Evolutionary conservation across 2,797 vertebrate species (phyloP).

Genomic region (Gambusia yucatana): DNA sequence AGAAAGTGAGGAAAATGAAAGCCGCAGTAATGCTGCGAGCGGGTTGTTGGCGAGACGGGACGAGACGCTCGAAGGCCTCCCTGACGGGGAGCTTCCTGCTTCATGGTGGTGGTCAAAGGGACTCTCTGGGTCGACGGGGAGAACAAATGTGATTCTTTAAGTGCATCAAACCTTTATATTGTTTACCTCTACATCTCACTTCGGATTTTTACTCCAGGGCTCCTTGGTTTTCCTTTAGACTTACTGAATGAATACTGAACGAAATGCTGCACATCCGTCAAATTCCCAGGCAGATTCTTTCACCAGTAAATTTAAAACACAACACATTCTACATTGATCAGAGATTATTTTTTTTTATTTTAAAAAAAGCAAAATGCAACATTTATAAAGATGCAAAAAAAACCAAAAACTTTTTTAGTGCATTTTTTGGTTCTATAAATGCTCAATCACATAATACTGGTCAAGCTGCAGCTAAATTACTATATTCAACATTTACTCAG

Average conservation of each 20-base stretch:
- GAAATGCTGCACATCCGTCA: background rate
- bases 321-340: background rate
- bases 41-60: constrained; percentile 15
- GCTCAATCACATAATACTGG: background rate
- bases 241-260: background rate
- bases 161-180: constrained; percentile 12
- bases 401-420: background rate
- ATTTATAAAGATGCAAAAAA: background rate
- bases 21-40: constrained; percentile 2
- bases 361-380: background rate
- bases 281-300: background rate
- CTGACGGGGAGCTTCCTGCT: background rate
- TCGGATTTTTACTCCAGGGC: background rate
- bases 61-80: background rate
- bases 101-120: background rate
- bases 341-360: background rate
- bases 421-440: background rate
- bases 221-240: background rate
- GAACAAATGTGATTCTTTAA: background rate
- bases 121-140: background rate
- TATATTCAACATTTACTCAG: background rate
- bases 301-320: background rate
- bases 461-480: background rate
- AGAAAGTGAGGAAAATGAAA: constrained; percentile 2
- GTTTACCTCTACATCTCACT: background rate